Conservation (phyloP, 2,888 invertebrate genomes). For the Drosophila macrospina region DNA sequence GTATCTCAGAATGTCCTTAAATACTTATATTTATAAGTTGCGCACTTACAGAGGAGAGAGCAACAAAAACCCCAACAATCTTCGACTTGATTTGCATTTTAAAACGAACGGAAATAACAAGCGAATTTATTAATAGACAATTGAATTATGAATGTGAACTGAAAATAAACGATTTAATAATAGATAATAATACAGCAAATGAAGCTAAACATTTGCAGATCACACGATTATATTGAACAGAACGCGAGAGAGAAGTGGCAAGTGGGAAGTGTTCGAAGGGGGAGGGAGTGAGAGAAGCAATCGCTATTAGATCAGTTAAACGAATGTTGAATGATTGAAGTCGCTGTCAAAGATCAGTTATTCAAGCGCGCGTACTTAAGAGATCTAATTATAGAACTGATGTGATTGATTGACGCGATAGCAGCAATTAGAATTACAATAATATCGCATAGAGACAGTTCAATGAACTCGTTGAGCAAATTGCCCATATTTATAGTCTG, state of each 20-base stretch:
- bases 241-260: no score
- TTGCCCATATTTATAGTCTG: conserved; percentile 41
- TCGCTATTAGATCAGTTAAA: not conserved
- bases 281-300: not conserved
- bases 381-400: conserved; percentile 28
- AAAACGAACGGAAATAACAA: not conserved
- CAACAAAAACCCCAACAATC: not conserved
- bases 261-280: no score
- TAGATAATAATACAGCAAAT: conserved; percentile 1
- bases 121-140: not conserved
- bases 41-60: no score
- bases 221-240: no score
- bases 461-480: conserved; percentile 39
- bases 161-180: conserved; percentile 21
- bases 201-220: not conserved
- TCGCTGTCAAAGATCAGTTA: conserved; percentile 38
- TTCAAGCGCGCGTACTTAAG: conserved; percentile 5
- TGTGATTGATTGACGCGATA: conserved; percentile 41
- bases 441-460: conserved; percentile 33
- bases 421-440: conserved; percentile 17
- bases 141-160: conserved; percentile 6
- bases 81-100: not conserved
- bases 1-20: no score
- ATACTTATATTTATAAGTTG: no score
- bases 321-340: conserved; percentile 1